Percentiles rank a stretch among this genome's conserved stretches.
Evolutionary conservation across 2,113 vertebrate genomes (phyloP).

Genomic region (Myocastor coypus): DNA sequence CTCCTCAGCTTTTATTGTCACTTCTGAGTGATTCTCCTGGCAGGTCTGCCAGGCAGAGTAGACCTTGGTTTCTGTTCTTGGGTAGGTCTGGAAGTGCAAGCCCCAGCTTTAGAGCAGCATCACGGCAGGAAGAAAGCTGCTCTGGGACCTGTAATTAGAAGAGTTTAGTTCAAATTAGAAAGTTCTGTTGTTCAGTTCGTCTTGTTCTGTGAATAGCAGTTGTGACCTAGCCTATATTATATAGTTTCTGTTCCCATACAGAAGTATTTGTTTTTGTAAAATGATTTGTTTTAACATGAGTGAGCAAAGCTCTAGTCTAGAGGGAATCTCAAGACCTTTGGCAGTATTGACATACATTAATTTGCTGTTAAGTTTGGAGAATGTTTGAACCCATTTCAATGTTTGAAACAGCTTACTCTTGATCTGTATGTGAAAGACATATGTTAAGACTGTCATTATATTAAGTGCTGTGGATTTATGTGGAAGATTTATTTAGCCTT

Average conservation of each 20-base stretch:
- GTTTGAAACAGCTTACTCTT: no score
- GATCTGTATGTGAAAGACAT: no score
- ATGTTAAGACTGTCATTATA: no score
- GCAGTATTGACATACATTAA: no score
- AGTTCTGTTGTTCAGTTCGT: background rate
- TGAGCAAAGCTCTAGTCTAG: no score
- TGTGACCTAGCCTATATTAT: background rate
- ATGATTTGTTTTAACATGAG: background rate
- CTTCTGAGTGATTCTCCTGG: background rate
- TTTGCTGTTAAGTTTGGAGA: no score
- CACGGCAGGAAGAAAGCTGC: background rate
- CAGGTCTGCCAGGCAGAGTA: background rate
- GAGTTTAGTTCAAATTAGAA: background rate
- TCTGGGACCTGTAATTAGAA: background rate
- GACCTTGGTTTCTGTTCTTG: background rate
- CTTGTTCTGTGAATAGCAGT: background rate
- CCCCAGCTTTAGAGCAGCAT: background rate
- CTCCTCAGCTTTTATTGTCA: background rate
- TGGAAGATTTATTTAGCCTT: no score
- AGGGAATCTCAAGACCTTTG: no score
- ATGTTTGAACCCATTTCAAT: no score
- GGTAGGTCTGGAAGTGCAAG: background rate
- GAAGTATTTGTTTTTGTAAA: constrained; percentile 37
- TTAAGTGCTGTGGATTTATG: no score
- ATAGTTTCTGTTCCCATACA: background rate